Conservation (phyloP, 35 echinoderm and acorn worm species). For the Acanthaster planci region DNA sequence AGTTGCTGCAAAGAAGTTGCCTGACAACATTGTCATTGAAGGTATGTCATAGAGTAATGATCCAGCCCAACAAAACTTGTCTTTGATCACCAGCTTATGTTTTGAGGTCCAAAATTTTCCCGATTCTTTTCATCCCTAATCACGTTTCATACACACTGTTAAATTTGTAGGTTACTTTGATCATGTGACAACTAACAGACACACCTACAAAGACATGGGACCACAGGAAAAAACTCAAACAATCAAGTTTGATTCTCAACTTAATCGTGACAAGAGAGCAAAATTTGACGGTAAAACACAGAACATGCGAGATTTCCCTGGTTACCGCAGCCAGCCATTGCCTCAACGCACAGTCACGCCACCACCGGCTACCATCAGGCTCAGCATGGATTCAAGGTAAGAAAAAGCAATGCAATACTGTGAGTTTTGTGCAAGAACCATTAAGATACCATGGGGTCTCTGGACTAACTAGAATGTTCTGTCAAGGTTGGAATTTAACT, state of each 20-base stretch:
- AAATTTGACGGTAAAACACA: conserved; percentile 68
- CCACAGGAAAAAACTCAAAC: conserved; percentile 61
- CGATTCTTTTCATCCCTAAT: no score
- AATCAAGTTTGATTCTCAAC: conserved; percentile 33
- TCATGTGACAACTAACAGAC: conserved; percentile 69
- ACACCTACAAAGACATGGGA: conserved; percentile 79
- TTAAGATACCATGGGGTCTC: no score
- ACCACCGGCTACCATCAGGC: conserved; percentile 73
- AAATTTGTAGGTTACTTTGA: conserved; percentile 80
- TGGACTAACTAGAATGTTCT: no score
- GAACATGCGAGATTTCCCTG: conserved; percentile 69
- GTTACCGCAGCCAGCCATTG: conserved; percentile 73
- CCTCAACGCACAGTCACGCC: conserved; percentile 61
- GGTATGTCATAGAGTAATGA: no score
- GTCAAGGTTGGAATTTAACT: no score
- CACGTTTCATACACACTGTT: no score
- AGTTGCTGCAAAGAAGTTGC: conserved; percentile 45
- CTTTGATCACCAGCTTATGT: no score
- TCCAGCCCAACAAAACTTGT: no score
- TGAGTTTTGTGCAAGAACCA: no score
- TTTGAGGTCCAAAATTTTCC: no score
- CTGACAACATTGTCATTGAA: conserved; percentile 59
- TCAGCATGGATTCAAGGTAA: conserved; percentile 94
- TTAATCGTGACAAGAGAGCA: conserved; percentile 9
- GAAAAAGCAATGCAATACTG: not conserved